These are phyloP conservation scores for Mormyrus hasselquistii DNA, from an alignment of 2,797 vertebrate genomes.

Conservation along the genomic window DNA sequence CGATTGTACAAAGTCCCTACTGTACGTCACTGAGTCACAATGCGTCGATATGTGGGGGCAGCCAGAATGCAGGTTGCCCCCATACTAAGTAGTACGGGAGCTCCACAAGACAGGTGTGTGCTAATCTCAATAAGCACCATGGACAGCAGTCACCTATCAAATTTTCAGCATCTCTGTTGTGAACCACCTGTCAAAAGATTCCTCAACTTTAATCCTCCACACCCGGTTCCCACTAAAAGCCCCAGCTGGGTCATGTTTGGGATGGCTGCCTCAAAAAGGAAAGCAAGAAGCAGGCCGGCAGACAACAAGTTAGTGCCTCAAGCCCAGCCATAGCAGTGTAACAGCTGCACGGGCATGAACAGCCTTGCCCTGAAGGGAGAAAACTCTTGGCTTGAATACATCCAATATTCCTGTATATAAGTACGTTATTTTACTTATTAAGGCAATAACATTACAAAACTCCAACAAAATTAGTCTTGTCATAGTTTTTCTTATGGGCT, in stretches of 20 bases:
- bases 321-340: background rate
- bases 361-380: background rate
- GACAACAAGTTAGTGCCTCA: background rate
- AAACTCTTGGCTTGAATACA: background rate
- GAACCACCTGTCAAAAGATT: background rate
- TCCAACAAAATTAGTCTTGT: background rate
- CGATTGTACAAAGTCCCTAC: background rate
- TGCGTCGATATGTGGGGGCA: background rate
- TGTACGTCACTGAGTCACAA: background rate
- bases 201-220: background rate
- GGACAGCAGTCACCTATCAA: background rate
- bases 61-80: background rate
- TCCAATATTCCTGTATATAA: background rate
- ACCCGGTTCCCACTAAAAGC: background rate
- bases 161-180: background rate
- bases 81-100: background rate
- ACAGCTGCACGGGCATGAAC: background rate
- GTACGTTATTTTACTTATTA: background rate
- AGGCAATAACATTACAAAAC: background rate
- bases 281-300: background rate
- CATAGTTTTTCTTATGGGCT: background rate
- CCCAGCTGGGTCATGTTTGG: background rate
- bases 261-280: background rate
- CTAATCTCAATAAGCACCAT: background rate
- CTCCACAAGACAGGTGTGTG: background rate